These are phyloP conservation scores for Pachyrhynchus sulphureomaculatus DNA, from an alignment of 1,140 invertebrate species.

Conservation along the genomic window DNA sequence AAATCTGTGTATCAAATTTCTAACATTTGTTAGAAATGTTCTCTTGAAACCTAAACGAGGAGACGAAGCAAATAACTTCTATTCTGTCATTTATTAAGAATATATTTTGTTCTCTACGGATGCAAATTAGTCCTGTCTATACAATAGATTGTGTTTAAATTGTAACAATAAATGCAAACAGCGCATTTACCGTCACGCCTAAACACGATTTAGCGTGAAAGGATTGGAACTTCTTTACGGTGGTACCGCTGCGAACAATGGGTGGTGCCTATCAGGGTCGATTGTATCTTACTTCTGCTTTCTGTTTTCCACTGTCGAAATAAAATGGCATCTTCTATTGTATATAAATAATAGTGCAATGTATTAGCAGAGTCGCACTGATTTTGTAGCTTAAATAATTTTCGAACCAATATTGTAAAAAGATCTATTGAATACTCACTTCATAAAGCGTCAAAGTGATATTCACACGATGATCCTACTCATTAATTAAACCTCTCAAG, in stretches of 20 bases:
- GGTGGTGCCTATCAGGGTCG: slow-evolving; percentile 34
- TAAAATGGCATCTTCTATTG: slow-evolving; percentile 23
- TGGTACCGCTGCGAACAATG: slow-evolving; percentile 32
- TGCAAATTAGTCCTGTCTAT: slow-evolving; percentile 31
- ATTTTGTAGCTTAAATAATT: too few relatives aligned
- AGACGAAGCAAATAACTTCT: slow-evolving; percentile 8
- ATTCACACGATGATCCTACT: too few relatives aligned
- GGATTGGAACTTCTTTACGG: slow-evolving; percentile 27
- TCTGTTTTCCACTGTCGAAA: slow-evolving; percentile 16
- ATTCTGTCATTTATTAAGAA: slow-evolving; percentile 10
- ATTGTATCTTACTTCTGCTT: slow-evolving; percentile 24
- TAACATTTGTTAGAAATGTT: too few relatives aligned
- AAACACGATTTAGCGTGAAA: slow-evolving; percentile 35
- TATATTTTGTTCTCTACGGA: slow-evolving; percentile 8
- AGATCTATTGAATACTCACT: too few relatives aligned
- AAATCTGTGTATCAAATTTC: too few relatives aligned
- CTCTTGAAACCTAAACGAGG: not conserved
- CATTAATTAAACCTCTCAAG: too few relatives aligned
- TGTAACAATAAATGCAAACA: slow-evolving; percentile 35
- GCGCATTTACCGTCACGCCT: slow-evolving; percentile 34
- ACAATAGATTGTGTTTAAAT: slow-evolving; percentile 32
- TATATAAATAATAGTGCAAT: not conserved
- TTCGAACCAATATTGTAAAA: too few relatives aligned
- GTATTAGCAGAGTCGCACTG: too few relatives aligned
- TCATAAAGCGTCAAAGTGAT: too few relatives aligned